Conservation (phyloP, 2,888 invertebrate species). For the Furcula furcula region DNA sequence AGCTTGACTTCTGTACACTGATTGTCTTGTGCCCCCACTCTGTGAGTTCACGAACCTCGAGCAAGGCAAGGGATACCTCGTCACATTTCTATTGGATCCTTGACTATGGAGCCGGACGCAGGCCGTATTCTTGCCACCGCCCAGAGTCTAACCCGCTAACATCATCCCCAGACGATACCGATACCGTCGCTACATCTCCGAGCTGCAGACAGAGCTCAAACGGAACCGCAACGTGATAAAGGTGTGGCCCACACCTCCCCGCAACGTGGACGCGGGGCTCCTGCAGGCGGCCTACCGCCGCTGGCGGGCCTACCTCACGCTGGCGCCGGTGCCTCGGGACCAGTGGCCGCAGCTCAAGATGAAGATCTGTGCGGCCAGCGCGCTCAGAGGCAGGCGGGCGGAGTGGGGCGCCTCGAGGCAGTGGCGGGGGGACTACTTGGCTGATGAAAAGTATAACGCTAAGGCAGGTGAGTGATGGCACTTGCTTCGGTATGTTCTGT, state of each 20-base stretch:
- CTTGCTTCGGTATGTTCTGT: too few species aligned
- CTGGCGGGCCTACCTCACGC: slow-evolving; percentile 94
- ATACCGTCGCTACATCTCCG: slow-evolving; percentile 61
- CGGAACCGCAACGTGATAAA: slow-evolving; percentile 43
- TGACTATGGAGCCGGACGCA: background rate
- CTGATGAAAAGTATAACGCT: slow-evolving; percentile 51
- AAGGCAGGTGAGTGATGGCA: slow-evolving; percentile 56
- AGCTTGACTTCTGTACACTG: too few species aligned
- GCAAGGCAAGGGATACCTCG: background rate
- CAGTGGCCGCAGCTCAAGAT: slow-evolving; percentile 93
- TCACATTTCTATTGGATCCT: background rate
- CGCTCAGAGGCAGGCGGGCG: slow-evolving; percentile 48
- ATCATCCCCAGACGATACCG: slow-evolving; percentile 57
- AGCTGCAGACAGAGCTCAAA: slow-evolving; percentile 50
- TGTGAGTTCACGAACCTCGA: too few species aligned
- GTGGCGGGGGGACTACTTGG: slow-evolving; percentile 73
- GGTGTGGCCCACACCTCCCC: slow-evolving; percentile 90
- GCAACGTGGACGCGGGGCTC: slow-evolving; percentile 83
- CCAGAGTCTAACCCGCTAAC: background rate
- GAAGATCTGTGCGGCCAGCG: slow-evolving; percentile 68
- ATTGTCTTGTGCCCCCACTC: too few species aligned
- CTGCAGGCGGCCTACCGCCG: slow-evolving; percentile 83
- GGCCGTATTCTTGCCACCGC: background rate
- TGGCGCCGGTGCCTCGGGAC: slow-evolving; percentile 83
- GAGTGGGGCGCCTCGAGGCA: slow-evolving; percentile 60